Evolutionary conservation across 2,888 invertebrate genomes (phyloP).

Genomic region (Microplitis manilae): DNA sequence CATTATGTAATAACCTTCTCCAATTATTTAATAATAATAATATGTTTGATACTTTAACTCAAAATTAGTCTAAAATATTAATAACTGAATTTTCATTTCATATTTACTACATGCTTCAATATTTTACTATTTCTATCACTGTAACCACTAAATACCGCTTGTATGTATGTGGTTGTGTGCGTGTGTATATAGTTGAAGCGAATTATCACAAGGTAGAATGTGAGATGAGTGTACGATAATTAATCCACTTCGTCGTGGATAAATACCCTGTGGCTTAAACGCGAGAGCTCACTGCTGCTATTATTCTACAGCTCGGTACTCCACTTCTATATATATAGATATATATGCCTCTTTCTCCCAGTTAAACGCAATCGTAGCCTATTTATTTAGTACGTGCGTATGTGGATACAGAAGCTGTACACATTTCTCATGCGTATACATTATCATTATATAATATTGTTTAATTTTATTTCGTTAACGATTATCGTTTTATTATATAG

Average conservation of each 20-base stretch:
- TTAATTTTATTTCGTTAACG: background rate
- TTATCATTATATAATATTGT: background rate
- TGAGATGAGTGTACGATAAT: constrained; percentile 37
- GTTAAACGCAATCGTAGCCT: constrained; percentile 35
- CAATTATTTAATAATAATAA: no score
- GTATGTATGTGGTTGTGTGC: background rate
- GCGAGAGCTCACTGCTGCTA: constrained; percentile 17
- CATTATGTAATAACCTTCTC: no score
- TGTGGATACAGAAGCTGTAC: background rate
- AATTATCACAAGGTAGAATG: constrained; percentile 38
- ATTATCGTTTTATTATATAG: no score
- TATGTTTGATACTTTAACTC: no score
- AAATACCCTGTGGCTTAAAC: constrained; percentile 42
- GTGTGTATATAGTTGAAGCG: background rate
- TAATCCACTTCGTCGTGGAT: constrained; percentile 42
- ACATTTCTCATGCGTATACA: background rate
- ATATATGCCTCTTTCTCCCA: constrained; percentile 9
- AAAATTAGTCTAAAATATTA: no score
- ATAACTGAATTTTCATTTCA: no score
- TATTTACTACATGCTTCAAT: no score
- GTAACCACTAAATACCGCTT: background rate
- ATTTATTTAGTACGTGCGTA: constrained; percentile 12
- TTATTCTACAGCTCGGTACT: constrained; percentile 11
- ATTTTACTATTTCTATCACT: background rate
- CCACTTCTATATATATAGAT: constrained; percentile 15